These are phyloP conservation scores for Leptinotarsa lineolata DNA, from an alignment of 1,140 invertebrate species.

Conservation along the genomic window DNA sequence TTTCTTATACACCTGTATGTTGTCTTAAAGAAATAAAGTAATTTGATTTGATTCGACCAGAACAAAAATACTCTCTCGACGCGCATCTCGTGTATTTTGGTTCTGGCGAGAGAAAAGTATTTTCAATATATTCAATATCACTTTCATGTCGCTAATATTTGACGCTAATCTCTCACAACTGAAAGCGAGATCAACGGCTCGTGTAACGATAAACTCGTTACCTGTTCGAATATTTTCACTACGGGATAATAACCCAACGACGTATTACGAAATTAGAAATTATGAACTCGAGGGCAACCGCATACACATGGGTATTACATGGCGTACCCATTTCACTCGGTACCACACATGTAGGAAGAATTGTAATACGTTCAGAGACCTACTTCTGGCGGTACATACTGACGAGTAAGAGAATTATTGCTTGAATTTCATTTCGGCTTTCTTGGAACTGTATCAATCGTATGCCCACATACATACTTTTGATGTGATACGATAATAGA, in stretches of 20 bases:
- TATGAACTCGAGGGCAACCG: background rate
- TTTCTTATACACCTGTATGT: too few species aligned
- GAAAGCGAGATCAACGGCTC: background rate
- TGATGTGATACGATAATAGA: too few species aligned
- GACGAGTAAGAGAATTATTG: too few species aligned
- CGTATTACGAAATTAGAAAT: slow-evolving; percentile 6
- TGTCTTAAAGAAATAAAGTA: too few species aligned
- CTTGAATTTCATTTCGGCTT: too few species aligned
- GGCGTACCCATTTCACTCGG: background rate
- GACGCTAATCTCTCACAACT: background rate
- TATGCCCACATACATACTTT: too few species aligned
- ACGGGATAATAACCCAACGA: background rate
- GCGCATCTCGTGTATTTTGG: too few species aligned
- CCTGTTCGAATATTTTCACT: background rate
- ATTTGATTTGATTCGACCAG: too few species aligned
- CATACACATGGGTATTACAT: slow-evolving; percentile 8
- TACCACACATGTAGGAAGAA: background rate
- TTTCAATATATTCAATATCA: background rate
- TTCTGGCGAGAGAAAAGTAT: too few species aligned
- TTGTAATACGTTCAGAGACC: background rate
- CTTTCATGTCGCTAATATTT: background rate
- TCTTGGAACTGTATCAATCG: too few species aligned
- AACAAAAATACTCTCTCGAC: too few species aligned
- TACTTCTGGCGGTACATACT: too few species aligned
- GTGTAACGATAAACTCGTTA: slow-evolving; percentile 2